Percentiles rank a stretch among this genome's conserved stretches.
These are phyloP conservation scores for Patella depressa DNA, from an alignment of 2,888 invertebrate species.

Conservation along the genomic window DNA sequence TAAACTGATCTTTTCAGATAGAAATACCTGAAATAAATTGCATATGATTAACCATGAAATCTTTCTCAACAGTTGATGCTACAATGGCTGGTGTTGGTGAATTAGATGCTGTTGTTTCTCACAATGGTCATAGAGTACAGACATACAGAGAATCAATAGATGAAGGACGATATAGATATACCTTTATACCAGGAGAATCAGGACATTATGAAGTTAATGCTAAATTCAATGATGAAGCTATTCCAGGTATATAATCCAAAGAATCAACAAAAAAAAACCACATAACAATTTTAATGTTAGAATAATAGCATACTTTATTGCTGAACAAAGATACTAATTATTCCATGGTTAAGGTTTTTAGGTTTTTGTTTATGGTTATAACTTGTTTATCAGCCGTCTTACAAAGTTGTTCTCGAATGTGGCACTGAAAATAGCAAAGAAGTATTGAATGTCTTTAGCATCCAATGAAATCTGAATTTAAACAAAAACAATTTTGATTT, in stretches of 20 bases:
- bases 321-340: not conserved
- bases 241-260: constrained; percentile 70
- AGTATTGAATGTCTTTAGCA: too few species aligned
- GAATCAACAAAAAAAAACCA: not conserved
- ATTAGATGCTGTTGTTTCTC: constrained; percentile 77
- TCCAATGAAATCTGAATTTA: too few species aligned
- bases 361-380: not conserved
- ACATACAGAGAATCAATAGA: constrained; percentile 88
- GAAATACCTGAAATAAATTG: too few species aligned
- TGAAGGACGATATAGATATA: constrained; percentile 81
- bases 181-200: constrained; percentile 88
- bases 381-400: too few species aligned
- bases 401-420: too few species aligned
- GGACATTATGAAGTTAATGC: constrained; percentile 91
- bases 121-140: constrained; percentile 84
- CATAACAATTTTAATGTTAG: not conserved
- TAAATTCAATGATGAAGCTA: constrained; percentile 75
- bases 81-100: constrained; percentile 98
- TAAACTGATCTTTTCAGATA: too few species aligned
- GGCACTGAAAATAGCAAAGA: too few species aligned
- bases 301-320: not conserved
- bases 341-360: not conserved
- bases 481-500: too few species aligned
- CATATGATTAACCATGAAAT: too few species aligned
- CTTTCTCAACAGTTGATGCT: constrained; percentile 84